Base-by-base conservation (phyloP, 1,140 invertebrate species). In the Schlechtendalia chinensis region DNA sequence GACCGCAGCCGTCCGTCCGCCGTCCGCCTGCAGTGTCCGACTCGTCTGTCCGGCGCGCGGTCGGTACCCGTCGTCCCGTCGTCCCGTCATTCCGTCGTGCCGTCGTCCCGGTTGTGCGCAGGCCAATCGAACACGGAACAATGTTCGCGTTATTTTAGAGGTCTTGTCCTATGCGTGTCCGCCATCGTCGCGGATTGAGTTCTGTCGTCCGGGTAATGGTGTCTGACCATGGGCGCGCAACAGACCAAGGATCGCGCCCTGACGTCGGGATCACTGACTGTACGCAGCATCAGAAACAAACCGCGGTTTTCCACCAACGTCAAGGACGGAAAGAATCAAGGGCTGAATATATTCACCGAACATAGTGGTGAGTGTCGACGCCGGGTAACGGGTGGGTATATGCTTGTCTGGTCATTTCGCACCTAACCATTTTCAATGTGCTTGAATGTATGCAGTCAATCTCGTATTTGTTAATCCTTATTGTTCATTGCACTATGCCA, bases 321-420 rank as follows among this genome's bases (percentile, higher is more conserved):
- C 81, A 93, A 93, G 88, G 93, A 93, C 88, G 90, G 90, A 84
- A 90, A 91, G 85, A 89, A 91, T 84, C 91, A 92, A 84, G 92
- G 92, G 84, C 91, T 92, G 77, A 96, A 96, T 87, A 93, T 96
- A 85, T 96, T 95, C 86, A 94, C 93, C 61, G 94, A 95, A 88
- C 93, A 96, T 86, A 94, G 91, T 87, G 94, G 94, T 95, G 87
- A 88, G 87, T 86, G 75, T 39, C 8, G 32, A 39, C 8, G 3
- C 8, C 8, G 32, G 32, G 32, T 39, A 39, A 39, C 32, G 32
- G 8, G 8, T 8, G 32, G 32, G 32, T 39, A 4, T 3, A 39
- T 39, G 8, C 3, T 39, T 39, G 3, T 8, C 3, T 8, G 8
- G 32, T 8, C 3, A 4, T 39, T 3, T 39, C 32, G 32, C 8